Evolutionary conservation across 2,113 vertebrate genomes (phyloP).

Genomic region (Tragelaphus imberbis): DNA sequence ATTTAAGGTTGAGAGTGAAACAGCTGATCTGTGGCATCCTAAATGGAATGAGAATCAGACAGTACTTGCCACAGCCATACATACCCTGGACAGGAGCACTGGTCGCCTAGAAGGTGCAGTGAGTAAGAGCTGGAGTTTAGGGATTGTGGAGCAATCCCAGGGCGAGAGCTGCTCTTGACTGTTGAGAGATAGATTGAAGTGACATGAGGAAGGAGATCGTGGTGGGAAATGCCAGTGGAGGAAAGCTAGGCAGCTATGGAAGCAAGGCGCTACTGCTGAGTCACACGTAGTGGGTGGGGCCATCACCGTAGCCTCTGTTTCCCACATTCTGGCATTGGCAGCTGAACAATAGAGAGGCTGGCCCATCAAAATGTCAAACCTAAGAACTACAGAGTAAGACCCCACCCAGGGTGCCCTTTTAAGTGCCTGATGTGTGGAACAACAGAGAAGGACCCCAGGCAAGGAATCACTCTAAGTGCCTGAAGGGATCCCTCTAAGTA

Average conservation of each 20-base stretch:
- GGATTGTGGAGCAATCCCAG: background rate
- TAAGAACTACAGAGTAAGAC: background rate
- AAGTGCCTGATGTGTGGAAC: background rate
- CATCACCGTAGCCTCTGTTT: background rate
- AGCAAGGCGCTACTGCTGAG: background rate
- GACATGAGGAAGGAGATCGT: background rate
- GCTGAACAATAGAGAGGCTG: background rate
- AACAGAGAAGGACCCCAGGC: background rate
- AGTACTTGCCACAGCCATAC: background rate
- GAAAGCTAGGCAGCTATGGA: background rate
- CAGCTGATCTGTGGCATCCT: background rate
- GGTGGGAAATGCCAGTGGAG: background rate
- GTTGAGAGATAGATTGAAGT: background rate
- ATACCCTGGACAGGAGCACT: background rate
- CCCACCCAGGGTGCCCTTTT: background rate
- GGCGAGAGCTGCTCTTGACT: background rate
- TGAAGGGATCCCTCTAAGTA: background rate
- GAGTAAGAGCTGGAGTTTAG: background rate
- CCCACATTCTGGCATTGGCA: background rate
- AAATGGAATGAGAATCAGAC: background rate
- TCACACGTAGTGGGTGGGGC: accelerated
- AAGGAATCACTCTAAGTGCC: background rate
- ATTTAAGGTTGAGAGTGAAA: background rate
- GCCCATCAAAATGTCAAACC: background rate
- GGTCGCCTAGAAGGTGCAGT: background rate